Percentiles rank a stretch among this genome's conserved stretches.
Evolutionary conservation across 1,140 invertebrate genomes (phyloP).

Genomic region (Diuraphis noxia): DNA sequence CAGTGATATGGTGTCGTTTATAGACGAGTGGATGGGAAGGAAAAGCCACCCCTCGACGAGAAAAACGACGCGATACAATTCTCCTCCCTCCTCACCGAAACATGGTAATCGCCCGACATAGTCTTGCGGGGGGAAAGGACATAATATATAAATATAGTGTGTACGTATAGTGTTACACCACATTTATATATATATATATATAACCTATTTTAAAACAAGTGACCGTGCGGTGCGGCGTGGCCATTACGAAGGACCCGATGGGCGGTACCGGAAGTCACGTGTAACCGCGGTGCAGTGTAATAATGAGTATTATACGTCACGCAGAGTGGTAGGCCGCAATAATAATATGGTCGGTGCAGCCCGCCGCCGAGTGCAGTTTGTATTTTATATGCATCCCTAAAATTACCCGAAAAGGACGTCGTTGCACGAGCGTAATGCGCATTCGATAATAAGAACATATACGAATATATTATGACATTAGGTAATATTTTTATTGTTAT

Average conservation of each 20-base stretch:
- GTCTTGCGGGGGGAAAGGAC: not conserved
- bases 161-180: not conserved
- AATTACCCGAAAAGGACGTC: not conserved
- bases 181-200: not conserved
- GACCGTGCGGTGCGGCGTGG: not conserved
- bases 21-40: not conserved
- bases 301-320: not conserved
- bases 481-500: not conserved
- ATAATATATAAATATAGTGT: not conserved
- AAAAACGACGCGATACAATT: not conserved
- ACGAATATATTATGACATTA: not conserved
- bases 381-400: not conserved
- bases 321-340: not conserved
- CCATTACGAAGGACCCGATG: constrained; percentile 23
- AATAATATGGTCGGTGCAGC: not conserved
- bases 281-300: not conserved
- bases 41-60: not conserved
- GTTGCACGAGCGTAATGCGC: not conserved
- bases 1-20: not conserved
- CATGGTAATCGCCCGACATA: not conserved
- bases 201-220: too few species aligned
- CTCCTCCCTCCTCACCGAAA: not conserved
- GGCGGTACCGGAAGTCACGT: constrained; percentile 47
- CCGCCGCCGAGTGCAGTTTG: too few species aligned
- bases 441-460: not conserved